Evolutionary conservation across 2,797 vertebrate genomes (phyloP).

Genomic region (Microhierax caerulescens): DNA sequence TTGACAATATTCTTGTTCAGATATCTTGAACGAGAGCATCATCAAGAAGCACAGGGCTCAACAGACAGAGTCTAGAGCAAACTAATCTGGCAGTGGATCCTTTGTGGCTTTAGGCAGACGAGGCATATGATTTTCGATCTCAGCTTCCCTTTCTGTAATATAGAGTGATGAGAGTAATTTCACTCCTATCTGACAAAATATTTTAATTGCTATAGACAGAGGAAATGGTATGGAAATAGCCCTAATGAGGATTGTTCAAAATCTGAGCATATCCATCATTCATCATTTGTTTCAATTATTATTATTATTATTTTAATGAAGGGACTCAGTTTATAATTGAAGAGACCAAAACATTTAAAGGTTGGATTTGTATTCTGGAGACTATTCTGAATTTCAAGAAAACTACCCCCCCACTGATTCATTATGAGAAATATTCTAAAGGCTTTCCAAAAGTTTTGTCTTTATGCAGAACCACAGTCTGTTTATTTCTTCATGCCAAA

Average conservation of each 20-base stretch:
- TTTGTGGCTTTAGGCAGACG: background rate
- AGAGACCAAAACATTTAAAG: slow-evolving; percentile 21
- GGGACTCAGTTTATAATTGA: background rate
- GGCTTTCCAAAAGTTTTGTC: slow-evolving; percentile 54
- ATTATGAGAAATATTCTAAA: slow-evolving; percentile 66
- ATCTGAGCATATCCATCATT: background rate
- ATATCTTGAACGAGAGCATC: background rate
- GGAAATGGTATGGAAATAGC: background rate
- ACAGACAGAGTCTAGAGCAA: background rate
- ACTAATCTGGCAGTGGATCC: background rate
- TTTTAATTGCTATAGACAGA: background rate
- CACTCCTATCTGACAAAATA: background rate
- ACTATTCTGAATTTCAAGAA: slow-evolving; percentile 16
- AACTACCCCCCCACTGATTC: background rate
- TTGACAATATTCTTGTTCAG: background rate
- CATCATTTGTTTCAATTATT: background rate
- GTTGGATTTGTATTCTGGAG: background rate
- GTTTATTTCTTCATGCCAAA: slow-evolving; percentile 50
- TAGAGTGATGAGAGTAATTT: background rate
- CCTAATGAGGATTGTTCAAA: background rate
- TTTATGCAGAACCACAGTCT: slow-evolving; percentile 59
- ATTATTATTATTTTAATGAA: background rate
- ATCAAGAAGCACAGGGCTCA: background rate
- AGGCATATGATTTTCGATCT: background rate
- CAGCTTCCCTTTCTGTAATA: background rate